Conservation (phyloP, 2,113 vertebrate species). For the Ammodytes dubius region DNA sequence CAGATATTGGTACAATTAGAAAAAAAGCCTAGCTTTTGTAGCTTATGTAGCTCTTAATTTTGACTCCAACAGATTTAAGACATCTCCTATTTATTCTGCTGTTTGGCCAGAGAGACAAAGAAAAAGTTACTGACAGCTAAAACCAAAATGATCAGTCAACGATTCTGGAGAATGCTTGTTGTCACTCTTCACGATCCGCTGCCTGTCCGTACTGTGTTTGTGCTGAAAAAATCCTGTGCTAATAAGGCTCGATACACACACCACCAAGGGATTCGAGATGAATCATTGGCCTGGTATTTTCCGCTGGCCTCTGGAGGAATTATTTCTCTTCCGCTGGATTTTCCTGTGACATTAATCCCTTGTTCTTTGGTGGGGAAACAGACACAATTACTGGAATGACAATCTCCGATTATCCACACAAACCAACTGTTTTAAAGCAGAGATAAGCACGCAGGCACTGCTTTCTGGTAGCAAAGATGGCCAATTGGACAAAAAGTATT, state of each 20-base stretch:
- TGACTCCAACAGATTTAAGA: not conserved
- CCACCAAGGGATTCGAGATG: slow-evolving; percentile 41
- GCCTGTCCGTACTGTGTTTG: too few relatives aligned
- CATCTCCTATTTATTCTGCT: not conserved
- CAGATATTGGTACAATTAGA: not conserved
- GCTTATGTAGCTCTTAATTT: not conserved
- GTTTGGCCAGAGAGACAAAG: not conserved
- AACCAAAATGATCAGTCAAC: not conserved
- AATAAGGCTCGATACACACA: not conserved
- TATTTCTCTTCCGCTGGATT: slow-evolving; percentile 43
- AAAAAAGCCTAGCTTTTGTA: not conserved
- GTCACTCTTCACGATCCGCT: too few relatives aligned
- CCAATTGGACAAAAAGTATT: slow-evolving; percentile 9
- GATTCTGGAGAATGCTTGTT: not conserved
- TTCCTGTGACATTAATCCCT: slow-evolving; percentile 50
- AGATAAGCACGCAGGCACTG: slow-evolving; percentile 20
- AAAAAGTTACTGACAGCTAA: not conserved
- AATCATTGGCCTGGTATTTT: slow-evolving; percentile 53
- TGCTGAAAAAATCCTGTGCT: too few relatives aligned
- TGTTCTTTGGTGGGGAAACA: slow-evolving; percentile 37
- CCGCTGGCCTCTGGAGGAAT: slow-evolving; percentile 30
- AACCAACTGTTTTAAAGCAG: slow-evolving; percentile 13
- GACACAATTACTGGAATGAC: slow-evolving; percentile 50
- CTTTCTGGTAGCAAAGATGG: slow-evolving; percentile 28
- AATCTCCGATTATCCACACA: slow-evolving; percentile 23